Conservation (phyloP, 2,113 vertebrate species). For the Rhinogobius similis region DNA sequence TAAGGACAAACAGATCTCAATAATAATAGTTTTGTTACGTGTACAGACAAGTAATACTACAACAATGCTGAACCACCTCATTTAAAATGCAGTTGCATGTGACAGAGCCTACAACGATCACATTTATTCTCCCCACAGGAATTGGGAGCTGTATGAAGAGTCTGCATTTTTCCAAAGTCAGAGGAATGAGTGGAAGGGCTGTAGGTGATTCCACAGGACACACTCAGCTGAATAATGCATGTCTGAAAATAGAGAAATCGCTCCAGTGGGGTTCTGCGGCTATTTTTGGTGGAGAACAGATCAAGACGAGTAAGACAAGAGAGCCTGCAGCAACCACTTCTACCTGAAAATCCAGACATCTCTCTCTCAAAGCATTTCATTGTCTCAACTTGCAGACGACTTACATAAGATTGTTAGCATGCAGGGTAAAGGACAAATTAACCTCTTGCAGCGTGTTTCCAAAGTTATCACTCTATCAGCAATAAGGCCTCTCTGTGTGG, state of each 20-base stretch:
- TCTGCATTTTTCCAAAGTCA: neutral
- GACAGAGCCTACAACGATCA: too few species aligned
- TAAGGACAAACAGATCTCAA: too few species aligned
- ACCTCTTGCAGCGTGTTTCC: neutral
- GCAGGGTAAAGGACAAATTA: neutral
- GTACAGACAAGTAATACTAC: too few species aligned
- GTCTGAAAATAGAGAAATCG: constrained; percentile 50
- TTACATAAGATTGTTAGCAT: too few species aligned
- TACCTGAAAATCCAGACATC: neutral
- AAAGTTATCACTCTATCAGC: neutral
- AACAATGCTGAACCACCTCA: neutral
- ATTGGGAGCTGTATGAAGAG: neutral
- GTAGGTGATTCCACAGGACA: constrained; percentile 34
- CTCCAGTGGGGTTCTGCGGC: constrained; percentile 37
- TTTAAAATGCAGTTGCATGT: too few species aligned
- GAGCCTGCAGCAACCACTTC: neutral
- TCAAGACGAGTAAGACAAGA: neutral
- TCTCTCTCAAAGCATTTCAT: neutral
- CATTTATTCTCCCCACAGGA: neutral
- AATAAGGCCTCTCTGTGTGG: neutral
- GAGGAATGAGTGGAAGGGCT: constrained; percentile 5
- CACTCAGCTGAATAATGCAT: constrained; percentile 67
- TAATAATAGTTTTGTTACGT: too few species aligned
- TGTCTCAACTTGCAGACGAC: neutral
- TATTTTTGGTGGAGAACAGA: constrained; percentile 20